Evolutionary conservation across 2,797 vertebrate species (phyloP), one percentile per base, ranked within the genome.

Genomic region (Crocodylus rhombifer): DNA sequence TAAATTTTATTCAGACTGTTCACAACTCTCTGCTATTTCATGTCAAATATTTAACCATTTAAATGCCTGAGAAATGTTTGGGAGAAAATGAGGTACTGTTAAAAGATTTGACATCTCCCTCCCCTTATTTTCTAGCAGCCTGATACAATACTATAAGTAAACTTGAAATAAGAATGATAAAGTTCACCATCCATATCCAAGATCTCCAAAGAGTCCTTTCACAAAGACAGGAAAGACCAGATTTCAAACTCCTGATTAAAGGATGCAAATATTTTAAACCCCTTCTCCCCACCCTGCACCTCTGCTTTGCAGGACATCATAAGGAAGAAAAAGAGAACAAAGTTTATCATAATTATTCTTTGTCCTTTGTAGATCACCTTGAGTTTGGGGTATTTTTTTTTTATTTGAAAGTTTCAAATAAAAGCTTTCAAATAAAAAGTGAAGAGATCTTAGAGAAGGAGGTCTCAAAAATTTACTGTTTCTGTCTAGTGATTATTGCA

Each of bases 281-380:
- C 10, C 42, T 51, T 51, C 42, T 51, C 42, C 42, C 18, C 6
- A 74, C 13, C 86, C 5, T 25, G 20, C 9, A 65, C 7, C 64
- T n/a, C 28, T 65, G 16, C n/a, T 17, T 87, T 90, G 9, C 80
- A 84, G 26, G 93, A 71, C 28, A 23, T 80, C 67, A n/a, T 0
- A 1, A 85, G 69, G 87, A 85, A 16, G 20, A 77, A 33, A 60
- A 77, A 60, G 12, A 58, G 4, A 61, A 75, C 33, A 84, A 92
- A 84, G 83, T 55, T 9, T 11, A 51, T 51, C 42, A 51, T 51
- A 51, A 51, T 4, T 84, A 10, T 82, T 87, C 5, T 42, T 94
- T 90, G 87, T 42, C 55, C 8, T 82, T 82, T 87, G 77, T 73
- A 92, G 80, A 84, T 90, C 67, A 80, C 55, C 84, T 82, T 79